Percentiles rank a stretch among this genome's conserved stretches.
phyloP scores from a whole-genome alignment of 2,797 vertebrate genomes.

The Leptatherina wallacei region DNA sequence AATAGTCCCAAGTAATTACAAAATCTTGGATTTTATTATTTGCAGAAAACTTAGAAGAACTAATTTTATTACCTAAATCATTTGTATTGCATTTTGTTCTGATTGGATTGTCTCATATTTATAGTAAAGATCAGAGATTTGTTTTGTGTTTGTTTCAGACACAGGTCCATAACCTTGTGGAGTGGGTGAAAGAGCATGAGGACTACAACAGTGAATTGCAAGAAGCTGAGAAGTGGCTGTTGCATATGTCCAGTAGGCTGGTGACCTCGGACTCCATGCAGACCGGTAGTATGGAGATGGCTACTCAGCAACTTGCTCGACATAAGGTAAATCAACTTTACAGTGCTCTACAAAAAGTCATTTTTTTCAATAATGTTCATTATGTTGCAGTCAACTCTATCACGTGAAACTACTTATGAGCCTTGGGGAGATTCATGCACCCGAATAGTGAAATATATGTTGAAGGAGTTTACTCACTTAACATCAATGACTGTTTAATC shows the following conservation, averaged over 20 bases:
- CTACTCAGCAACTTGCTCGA: slow-evolving; percentile 94
- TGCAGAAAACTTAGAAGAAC: not conserved
- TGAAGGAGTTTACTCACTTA: not conserved
- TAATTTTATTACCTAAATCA: not conserved
- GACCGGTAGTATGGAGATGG: slow-evolving; percentile 88
- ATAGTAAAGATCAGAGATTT: not conserved
- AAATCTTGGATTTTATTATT: slow-evolving; percentile 1
- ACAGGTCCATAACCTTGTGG: slow-evolving; percentile 85
- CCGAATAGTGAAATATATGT: not conserved
- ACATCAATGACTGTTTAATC: not conserved
- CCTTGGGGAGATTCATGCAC: not conserved
- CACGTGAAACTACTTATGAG: not conserved
- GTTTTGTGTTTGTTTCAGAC: slow-evolving; percentile 71
- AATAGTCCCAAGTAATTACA: not conserved
- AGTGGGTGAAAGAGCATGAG: slow-evolving; percentile 93
- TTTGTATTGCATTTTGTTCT: not conserved
- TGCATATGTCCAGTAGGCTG: slow-evolving; percentile 94
- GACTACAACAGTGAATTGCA: slow-evolving; percentile 92
- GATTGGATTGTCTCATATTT: not conserved
- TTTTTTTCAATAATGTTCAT: not conserved
- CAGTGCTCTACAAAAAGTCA: not conserved
- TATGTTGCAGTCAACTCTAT: not conserved
- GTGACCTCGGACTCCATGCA: slow-evolving; percentile 91
- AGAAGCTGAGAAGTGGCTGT: slow-evolving; percentile 94
- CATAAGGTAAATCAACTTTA: slow-evolving; percentile 88